Conservation (phyloP, 2,888 invertebrate species). For the Tolmerus cingulatus region DNA sequence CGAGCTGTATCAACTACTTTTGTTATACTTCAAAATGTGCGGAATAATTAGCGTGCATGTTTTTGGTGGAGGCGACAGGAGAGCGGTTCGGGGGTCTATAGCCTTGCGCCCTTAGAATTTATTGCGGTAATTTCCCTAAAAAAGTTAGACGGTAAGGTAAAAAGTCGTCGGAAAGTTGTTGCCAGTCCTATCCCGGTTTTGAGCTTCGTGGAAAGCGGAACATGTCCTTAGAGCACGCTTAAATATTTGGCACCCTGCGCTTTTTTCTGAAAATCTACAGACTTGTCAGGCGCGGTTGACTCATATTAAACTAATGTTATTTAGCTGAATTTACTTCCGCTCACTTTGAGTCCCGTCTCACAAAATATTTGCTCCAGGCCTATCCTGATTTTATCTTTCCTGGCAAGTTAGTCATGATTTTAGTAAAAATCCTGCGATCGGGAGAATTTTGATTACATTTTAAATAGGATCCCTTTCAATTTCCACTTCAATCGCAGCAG, state of each 20-base stretch:
- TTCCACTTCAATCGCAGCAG: too few species aligned
- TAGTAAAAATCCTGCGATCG: neutral
- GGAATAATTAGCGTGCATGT: neutral
- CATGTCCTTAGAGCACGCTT: neutral
- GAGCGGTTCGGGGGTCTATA: neutral
- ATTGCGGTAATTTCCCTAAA: neutral
- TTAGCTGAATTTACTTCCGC: neutral
- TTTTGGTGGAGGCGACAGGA: neutral
- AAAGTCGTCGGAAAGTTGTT: neutral
- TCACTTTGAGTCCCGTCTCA: neutral
- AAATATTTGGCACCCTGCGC: neutral
- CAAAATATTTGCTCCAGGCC: neutral
- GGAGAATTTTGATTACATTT: neutral
- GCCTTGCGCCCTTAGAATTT: neutral
- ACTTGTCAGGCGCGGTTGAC: too few species aligned
- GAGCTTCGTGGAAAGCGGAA: neutral
- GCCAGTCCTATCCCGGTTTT: neutral
- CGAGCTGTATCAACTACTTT: neutral
- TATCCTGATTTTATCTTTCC: neutral
- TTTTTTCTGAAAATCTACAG: neutral
- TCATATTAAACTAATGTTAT: too few species aligned
- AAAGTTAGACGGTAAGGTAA: neutral
- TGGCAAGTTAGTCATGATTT: neutral
- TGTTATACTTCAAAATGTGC: neutral
- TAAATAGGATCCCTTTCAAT: neutral